Evolutionary conservation across 1,140 invertebrate genomes (phyloP).

Genomic region (Anadara kagoshimensis): DNA sequence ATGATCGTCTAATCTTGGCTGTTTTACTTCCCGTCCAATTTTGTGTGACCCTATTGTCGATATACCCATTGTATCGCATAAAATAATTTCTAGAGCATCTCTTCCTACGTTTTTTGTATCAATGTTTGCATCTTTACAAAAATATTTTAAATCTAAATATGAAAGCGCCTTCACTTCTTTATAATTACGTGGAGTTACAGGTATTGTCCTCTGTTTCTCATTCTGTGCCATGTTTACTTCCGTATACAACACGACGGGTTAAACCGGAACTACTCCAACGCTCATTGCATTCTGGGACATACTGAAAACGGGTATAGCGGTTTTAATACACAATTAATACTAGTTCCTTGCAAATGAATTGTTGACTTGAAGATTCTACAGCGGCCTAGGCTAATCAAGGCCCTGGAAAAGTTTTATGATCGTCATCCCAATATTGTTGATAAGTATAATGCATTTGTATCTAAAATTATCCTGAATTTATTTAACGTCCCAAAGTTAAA

Average conservation of each 20-base stretch:
- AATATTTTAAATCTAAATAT: background rate
- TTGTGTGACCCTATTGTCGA: background rate
- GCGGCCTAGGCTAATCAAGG: too few relatives aligned
- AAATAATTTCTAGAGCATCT: background rate
- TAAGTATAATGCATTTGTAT: too few relatives aligned
- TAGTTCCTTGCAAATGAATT: too few relatives aligned
- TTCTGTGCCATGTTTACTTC: too few relatives aligned
- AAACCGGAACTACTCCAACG: background rate
- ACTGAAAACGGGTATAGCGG: background rate
- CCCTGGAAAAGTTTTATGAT: too few relatives aligned
- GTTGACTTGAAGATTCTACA: too few relatives aligned
- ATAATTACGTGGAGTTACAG: background rate
- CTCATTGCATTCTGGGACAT: background rate
- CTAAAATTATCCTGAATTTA: too few relatives aligned
- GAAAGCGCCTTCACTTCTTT: background rate
- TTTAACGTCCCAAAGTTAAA: too few relatives aligned
- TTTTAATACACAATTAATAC: too few relatives aligned
- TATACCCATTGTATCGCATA: background rate
- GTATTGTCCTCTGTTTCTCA: background rate
- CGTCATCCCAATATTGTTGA: too few relatives aligned
- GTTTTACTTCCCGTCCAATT: background rate
- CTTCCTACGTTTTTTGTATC: background rate
- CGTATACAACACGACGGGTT: too few relatives aligned
- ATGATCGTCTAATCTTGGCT: background rate
- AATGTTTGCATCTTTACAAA: background rate